These are phyloP conservation scores for Hypsibius dujardini DNA, from an alignment of 1,140 invertebrate genomes.

Conservation along the genomic window DNA sequence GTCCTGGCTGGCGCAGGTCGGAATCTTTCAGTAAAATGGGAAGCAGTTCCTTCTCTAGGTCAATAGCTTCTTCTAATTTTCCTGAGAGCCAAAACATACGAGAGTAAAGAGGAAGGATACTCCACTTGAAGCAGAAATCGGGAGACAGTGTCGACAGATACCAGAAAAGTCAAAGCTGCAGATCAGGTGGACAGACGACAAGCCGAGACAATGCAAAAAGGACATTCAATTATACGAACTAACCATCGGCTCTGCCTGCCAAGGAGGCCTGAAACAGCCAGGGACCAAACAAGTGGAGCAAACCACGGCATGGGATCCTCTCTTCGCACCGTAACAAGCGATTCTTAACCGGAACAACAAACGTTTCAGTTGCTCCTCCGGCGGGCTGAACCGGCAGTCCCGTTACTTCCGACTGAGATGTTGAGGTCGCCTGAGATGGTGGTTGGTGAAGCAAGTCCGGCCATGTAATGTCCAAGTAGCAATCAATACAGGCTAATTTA, in stretches of 20 bases:
- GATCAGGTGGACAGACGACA: neutral
- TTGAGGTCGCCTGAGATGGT: too few relatives aligned
- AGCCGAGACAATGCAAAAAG: neutral
- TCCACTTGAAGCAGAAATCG: too few relatives aligned
- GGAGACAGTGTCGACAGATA: too few relatives aligned
- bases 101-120: too few relatives aligned
- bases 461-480: slow-evolving; percentile 11
- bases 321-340: slow-evolving; percentile 19
- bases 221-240: neutral
- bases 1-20: slow-evolving; percentile 42
- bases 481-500: slow-evolving; percentile 33
- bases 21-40: too few relatives aligned
- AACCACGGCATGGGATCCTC: slow-evolving; percentile 44
- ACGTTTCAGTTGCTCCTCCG: neutral
- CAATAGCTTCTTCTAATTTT: neutral
- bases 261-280: slow-evolving; percentile 91
- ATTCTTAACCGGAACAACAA: slow-evolving; percentile 18
- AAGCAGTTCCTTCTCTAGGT: too few relatives aligned
- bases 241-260: slow-evolving; percentile 42
- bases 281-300: slow-evolving; percentile 82
- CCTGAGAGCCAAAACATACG: neutral
- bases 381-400: too few relatives aligned
- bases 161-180: neutral
- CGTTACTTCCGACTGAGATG: too few relatives aligned
- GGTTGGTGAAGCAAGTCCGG: neutral